These are phyloP conservation scores for Propithecus coquereli DNA, from an alignment of 2,113 vertebrate genomes.

Conservation along the genomic window DNA sequence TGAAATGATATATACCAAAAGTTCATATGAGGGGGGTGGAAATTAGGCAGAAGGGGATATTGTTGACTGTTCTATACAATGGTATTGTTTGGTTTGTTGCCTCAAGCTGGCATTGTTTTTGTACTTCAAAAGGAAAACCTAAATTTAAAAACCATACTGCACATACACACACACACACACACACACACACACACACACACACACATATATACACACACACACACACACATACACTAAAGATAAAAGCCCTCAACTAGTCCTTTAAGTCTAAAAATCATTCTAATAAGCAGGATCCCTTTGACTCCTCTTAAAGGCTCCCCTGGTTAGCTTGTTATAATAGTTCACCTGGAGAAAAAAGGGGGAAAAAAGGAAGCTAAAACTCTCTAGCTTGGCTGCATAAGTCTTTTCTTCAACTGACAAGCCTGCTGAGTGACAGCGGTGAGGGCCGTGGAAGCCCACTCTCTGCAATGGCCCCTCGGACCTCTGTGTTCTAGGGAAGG, in stretches of 20 bases:
- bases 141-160: not conserved
- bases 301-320: not conserved
- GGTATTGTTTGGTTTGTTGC: not conserved
- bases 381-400: not conserved
- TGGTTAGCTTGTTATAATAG: not conserved
- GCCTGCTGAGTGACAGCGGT: not conserved
- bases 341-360: not conserved
- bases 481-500: not conserved
- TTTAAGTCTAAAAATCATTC: constrained; percentile 12
- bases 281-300: not conserved
- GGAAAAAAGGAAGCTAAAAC: not conserved
- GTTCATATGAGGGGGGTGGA: not conserved
- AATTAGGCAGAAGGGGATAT: not conserved
- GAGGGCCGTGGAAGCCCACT: not conserved
- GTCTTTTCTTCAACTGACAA: not conserved
- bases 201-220: not conserved
- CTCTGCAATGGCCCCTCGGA: not conserved
- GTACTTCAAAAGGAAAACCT: not conserved
- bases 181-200: not conserved
- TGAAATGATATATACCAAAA: not conserved
- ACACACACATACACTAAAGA: not conserved
- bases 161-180: not conserved
- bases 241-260: not conserved
- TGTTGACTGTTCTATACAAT: not conserved
- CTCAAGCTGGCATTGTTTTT: not conserved